Base-by-base conservation (phyloP, 2,888 invertebrate species). In the Hesperia comma region DNA sequence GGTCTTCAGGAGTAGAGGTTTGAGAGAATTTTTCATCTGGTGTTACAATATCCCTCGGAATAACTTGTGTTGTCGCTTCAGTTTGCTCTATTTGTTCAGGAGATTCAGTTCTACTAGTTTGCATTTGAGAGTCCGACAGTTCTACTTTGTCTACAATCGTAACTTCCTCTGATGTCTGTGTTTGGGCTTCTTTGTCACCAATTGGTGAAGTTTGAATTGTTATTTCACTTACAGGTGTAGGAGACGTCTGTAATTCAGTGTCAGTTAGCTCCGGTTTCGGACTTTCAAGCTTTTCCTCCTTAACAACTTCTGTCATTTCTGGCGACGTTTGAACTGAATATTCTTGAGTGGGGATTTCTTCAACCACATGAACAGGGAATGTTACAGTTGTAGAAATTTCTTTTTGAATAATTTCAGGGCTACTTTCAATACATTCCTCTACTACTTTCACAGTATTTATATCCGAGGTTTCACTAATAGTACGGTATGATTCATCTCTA, bases 121-220 rank as follows among this genome's bases (percentile, higher is more conserved):
- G 92, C 32, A 87, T 85, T 76, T 90, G 88, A 49, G 84, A 84
- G 60, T 92, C 89, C 15, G 81, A 83, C 73, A 83, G 80, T 68
- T 90, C 86, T 12, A 88, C 75, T 68, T 86, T 90, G 69, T 91
- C 87, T 51, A 90, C 81, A 10, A 83, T 75, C 19, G 76, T 79
- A 0, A 82, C 77, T 71, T 84, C 84, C 69, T 85, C 87, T 6
- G 78, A 71, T 46, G 94, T 93, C 71, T 92, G 90, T 37, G 92
- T 88, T 62, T 90, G 83, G 60, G 74, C 84, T 75, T 87, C 88
- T 72, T 83, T 87, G 40, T 88, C 90, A 63, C 92, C 83, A 2
- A 87, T 79, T 7, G 94, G 94, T 14, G 93, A 90, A 5, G 96
- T 96, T 88, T 96, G 96, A 62, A 94, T 90, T 46, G 93, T 86